Percentiles rank a stretch among this genome's conserved stretches.
phyloP scores from a whole-genome alignment of 2,888 invertebrate genomes.

The Asteroscopus sphinx region DNA sequence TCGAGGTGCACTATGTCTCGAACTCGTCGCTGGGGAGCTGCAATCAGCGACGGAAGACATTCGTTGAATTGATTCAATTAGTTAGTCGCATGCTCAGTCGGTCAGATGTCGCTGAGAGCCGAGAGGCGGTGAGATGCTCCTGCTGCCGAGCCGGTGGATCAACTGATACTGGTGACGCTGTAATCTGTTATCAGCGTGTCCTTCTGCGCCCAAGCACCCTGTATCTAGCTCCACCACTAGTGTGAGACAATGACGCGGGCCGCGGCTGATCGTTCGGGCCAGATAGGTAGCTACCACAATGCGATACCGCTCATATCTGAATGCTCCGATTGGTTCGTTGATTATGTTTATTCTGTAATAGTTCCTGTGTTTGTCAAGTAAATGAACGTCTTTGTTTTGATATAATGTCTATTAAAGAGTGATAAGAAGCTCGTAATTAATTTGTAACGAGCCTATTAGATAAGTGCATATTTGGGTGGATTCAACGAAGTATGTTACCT shows the following conservation, averaged over 20 bases:
- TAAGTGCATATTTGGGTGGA: slow-evolving; percentile 25
- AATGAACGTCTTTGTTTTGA: slow-evolving; percentile 75
- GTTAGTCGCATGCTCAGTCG: slow-evolving; percentile 50
- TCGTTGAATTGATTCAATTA: slow-evolving; percentile 85
- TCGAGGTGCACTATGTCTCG: slow-evolving; percentile 42
- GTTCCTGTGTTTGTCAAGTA: slow-evolving; percentile 69
- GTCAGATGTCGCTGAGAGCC: slow-evolving; percentile 54
- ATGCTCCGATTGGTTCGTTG: slow-evolving; percentile 78
- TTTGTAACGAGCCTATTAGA: slow-evolving; percentile 51
- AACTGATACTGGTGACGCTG: slow-evolving; percentile 80
- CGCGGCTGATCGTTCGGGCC: slow-evolving; percentile 70
- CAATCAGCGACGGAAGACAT: slow-evolving; percentile 81
- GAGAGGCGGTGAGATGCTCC: slow-evolving; percentile 69
- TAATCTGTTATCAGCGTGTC: slow-evolving; percentile 85
- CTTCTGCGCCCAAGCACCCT: slow-evolving; percentile 70
- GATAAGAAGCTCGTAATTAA: slow-evolving; percentile 58
- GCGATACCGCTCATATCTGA: slow-evolving; percentile 72
- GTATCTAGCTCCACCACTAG: slow-evolving; percentile 64
- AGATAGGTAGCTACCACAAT: slow-evolving; percentile 67
- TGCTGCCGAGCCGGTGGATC: slow-evolving; percentile 73
- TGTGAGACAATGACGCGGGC: slow-evolving; percentile 76
- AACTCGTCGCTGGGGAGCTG: slow-evolving; percentile 52
- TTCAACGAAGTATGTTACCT: slow-evolving; percentile 29
- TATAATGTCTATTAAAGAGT: slow-evolving; percentile 45
- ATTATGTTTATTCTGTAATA: slow-evolving; percentile 77